phyloP scores from a whole-genome alignment of 2,888 invertebrate species.

The Linnaemya vulpina region DNA sequence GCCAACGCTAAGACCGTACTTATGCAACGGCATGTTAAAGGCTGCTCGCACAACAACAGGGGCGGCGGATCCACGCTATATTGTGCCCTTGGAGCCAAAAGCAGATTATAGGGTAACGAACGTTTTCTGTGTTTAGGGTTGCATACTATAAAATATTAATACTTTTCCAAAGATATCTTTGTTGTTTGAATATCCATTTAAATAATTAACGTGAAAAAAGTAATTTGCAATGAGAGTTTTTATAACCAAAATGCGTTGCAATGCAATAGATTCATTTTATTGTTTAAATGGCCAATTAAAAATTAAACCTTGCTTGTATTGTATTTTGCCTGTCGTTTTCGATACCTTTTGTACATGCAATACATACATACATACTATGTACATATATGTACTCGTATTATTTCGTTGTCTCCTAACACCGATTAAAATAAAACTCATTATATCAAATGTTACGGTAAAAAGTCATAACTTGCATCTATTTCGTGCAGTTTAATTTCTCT shows the following conservation, averaged over 20 bases:
- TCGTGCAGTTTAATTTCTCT: slow-evolving; percentile 2
- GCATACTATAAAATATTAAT: slow-evolving; percentile 40
- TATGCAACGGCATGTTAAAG: slow-evolving; percentile 68
- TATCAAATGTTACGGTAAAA: neutral
- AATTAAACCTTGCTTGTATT: slow-evolving; percentile 64
- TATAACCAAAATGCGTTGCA: slow-evolving; percentile 59
- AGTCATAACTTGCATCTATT: neutral
- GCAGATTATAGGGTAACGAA: slow-evolving; percentile 66
- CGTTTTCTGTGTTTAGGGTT: slow-evolving; percentile 62
- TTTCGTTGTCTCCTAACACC: slow-evolving; percentile 58
- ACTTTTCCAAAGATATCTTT: slow-evolving; percentile 35
- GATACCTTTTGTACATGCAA: slow-evolving; percentile 35
- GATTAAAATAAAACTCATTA: slow-evolving; percentile 32
- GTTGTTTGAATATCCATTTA: slow-evolving; percentile 59
- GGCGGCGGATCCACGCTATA: slow-evolving; percentile 63
- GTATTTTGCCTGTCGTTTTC: slow-evolving; percentile 62
- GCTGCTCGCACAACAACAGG: slow-evolving; percentile 61
- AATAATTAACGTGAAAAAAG: slow-evolving; percentile 33
- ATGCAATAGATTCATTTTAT: slow-evolving; percentile 35
- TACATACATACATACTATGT: slow-evolving; percentile 32
- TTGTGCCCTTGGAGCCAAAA: slow-evolving; percentile 64
- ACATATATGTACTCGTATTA: slow-evolving; percentile 40
- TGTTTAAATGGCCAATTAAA: slow-evolving; percentile 58
- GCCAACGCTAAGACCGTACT: slow-evolving; percentile 79
- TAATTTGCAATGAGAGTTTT: slow-evolving; percentile 46